phyloP scores from a whole-genome alignment of 2,888 invertebrate genomes.

The Mythimna loreyi region DNA sequence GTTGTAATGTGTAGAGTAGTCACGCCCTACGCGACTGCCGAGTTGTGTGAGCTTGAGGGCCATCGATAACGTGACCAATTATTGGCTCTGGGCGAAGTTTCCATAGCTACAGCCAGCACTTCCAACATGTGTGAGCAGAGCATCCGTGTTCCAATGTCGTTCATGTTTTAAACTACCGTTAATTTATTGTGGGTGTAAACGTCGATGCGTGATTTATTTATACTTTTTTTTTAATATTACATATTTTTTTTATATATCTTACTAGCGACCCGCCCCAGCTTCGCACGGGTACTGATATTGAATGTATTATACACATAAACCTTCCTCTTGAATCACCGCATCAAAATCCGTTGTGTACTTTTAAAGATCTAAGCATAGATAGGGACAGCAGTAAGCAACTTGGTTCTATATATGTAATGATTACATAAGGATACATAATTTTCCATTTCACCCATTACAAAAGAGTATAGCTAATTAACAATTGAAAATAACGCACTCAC shows the following conservation, averaged over 20 bases:
- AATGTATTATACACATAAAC: no score
- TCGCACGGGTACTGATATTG: no score
- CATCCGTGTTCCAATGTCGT: slow-evolving; percentile 31
- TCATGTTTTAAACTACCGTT: background rate
- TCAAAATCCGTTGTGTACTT: no score
- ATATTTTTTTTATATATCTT: no score
- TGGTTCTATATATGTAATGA: no score
- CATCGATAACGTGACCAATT: slow-evolving; percentile 7
- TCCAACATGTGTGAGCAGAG: background rate
- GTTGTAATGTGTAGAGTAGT: slow-evolving; percentile 54
- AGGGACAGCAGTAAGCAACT: no score
- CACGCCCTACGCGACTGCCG: slow-evolving; percentile 59
- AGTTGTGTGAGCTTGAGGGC: slow-evolving; percentile 17
- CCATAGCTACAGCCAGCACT: slow-evolving; percentile 2
- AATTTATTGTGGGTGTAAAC: background rate
- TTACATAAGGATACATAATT: background rate
- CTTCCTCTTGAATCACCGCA: no score
- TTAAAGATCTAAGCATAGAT: no score
- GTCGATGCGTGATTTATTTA: background rate
- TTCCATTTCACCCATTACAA: background rate
- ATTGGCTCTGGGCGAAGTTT: slow-evolving; percentile 8
- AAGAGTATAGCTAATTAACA: slow-evolving; percentile 1
- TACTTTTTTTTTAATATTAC: background rate
- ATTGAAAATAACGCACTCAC: background rate
- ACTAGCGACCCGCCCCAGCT: no score